phyloP scores from a whole-genome alignment of 1,140 invertebrate species.

The Ceratosolen fusciceps region DNA sequence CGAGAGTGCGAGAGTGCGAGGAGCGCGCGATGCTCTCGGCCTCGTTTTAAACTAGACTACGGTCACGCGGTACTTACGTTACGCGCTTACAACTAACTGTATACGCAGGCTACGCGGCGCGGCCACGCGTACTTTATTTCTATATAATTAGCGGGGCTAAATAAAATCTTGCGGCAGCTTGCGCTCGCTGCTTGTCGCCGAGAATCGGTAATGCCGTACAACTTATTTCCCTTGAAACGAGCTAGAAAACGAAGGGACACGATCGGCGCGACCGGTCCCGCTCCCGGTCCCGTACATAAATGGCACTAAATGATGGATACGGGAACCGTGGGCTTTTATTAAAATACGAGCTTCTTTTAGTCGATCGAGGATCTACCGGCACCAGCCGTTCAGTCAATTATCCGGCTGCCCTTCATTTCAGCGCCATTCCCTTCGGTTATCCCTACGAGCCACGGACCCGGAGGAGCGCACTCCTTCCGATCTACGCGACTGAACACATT shows the following conservation, averaged over 20 bases:
- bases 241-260: background rate
- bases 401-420: background rate
- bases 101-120: too few relatives aligned
- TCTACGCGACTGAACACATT: constrained; percentile 44
- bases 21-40: background rate
- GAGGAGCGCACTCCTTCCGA: too few relatives aligned
- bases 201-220: background rate
- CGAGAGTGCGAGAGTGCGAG: background rate
- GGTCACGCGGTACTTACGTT: background rate
- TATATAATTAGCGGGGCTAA: too few relatives aligned
- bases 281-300: too few relatives aligned
- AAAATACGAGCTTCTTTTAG: background rate
- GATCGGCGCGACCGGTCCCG: background rate
- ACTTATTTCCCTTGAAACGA: background rate
- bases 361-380: too few relatives aligned
- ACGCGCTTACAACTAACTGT: background rate
- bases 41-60: constrained; percentile 14
- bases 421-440: constrained; percentile 3
- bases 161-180: background rate
- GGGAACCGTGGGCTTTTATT: background rate
- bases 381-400: background rate
- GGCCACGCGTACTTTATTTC: too few relatives aligned
- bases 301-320: constrained; percentile 1
- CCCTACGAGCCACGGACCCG: too few relatives aligned
- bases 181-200: background rate